These are phyloP conservation scores for Syncerus caffer DNA, from an alignment of 2,797 vertebrate species.

Conservation along the genomic window DNA sequence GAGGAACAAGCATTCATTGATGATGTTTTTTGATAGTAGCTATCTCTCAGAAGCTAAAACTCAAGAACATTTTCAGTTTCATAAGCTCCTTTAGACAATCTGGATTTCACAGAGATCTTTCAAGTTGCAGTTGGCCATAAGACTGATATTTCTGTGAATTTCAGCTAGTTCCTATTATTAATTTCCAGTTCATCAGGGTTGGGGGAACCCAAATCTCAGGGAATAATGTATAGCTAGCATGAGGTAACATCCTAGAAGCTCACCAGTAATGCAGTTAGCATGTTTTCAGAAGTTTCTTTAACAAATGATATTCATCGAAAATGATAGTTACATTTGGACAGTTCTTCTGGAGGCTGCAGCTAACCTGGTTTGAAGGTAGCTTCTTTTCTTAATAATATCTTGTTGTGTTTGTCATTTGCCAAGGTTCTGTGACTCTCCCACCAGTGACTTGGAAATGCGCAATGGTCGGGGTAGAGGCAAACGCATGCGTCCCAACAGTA, in stretches of 20 bases:
- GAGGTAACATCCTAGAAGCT: background rate
- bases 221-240: background rate
- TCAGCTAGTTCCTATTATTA: background rate
- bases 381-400: conserved; percentile 23
- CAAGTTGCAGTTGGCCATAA: background rate
- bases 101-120: conserved; percentile 7
- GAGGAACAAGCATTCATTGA: background rate
- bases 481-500: conserved; percentile 96
- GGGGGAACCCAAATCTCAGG: background rate
- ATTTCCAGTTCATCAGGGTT: background rate
- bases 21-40: background rate
- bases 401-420: conserved; percentile 60
- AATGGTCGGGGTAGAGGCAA: conserved; percentile 98
- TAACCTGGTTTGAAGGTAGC: conserved; percentile 16
- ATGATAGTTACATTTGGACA: background rate
- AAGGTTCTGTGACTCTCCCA: conserved; percentile 99
- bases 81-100: background rate
- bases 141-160: background rate
- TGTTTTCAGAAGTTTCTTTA: background rate
- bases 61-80: background rate
- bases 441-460: conserved; percentile 98
- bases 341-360: background rate
- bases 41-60: conserved; percentile 18
- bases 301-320: background rate
- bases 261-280: background rate